These are phyloP conservation scores for Palloptera scutellata DNA, from an alignment of 2,888 invertebrate species.

Conservation along the genomic window DNA sequence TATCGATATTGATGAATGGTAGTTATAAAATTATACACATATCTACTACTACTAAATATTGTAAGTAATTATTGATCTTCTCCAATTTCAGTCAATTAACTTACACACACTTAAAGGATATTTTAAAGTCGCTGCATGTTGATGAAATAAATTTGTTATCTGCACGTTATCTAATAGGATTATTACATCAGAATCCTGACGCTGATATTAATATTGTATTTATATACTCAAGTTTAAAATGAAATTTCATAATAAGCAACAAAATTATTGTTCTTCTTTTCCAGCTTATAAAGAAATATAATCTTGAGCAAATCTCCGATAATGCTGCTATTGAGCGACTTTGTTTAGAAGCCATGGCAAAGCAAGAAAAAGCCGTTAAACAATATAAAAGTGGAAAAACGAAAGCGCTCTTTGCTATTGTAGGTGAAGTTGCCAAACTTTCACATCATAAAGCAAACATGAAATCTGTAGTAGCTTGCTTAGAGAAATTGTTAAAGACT, in stretches of 20 bases:
- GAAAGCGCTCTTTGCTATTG: slow-evolving; percentile 73
- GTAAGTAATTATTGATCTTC: background rate
- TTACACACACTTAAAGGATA: slow-evolving; percentile 68
- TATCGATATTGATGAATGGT: slow-evolving; percentile 70
- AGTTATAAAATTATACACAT: slow-evolving; percentile 47
- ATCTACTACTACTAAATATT: background rate
- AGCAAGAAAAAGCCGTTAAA: slow-evolving; percentile 73
- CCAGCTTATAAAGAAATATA: slow-evolving; percentile 70
- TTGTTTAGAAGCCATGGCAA: slow-evolving; percentile 70
- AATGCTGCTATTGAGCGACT: slow-evolving; percentile 68
- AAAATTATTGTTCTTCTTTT: slow-evolving; percentile 29
- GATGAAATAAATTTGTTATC: slow-evolving; percentile 72
- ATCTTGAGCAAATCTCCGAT: slow-evolving; percentile 73
- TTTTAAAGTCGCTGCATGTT: slow-evolving; percentile 70
- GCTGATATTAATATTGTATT: slow-evolving; percentile 58
- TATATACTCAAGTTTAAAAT: background rate
- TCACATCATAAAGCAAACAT: slow-evolving; percentile 75
- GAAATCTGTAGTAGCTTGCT: slow-evolving; percentile 69
- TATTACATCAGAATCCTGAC: slow-evolving; percentile 64
- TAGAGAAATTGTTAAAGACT: slow-evolving; percentile 64
- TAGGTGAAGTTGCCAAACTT: slow-evolving; percentile 69
- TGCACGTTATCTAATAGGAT: slow-evolving; percentile 66
- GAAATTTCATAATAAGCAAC: background rate
- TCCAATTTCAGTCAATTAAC: slow-evolving; percentile 64
- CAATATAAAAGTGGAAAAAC: slow-evolving; percentile 75